phyloP scores from a whole-genome alignment of 2,888 invertebrate genomes.

The Ctenicera cuprea region DNA sequence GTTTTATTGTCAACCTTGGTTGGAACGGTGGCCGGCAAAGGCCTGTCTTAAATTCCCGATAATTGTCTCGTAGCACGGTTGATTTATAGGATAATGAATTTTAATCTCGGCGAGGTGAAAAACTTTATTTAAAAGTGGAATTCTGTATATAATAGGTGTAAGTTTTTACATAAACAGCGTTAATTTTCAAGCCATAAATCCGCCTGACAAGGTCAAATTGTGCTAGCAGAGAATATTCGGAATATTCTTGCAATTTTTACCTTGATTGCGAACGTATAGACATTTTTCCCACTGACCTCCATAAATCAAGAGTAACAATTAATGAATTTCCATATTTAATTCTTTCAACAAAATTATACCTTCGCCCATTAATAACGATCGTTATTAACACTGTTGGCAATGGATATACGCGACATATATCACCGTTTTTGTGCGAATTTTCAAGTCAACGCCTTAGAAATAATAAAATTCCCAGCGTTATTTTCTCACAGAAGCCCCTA shows the following conservation, averaged over 20 bases:
- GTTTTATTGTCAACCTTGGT: constrained; percentile 28
- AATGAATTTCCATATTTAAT: constrained; percentile 35
- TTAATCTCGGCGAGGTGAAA: constrained; percentile 14
- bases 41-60: constrained; percentile 15
- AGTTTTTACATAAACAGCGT: constrained; percentile 29
- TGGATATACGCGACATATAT: constrained; percentile 2
- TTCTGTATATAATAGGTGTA: constrained; percentile 22
- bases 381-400: neutral
- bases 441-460: constrained; percentile 20
- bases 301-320: constrained; percentile 30
- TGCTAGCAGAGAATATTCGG: constrained; percentile 16
- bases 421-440: constrained; percentile 24
- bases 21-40: neutral
- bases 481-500: constrained; percentile 18
- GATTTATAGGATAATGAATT: constrained; percentile 26
- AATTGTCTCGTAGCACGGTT: constrained; percentile 16
- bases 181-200: constrained; percentile 33
- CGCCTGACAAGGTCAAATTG: constrained; percentile 21
- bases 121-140: constrained; percentile 13
- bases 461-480: constrained; percentile 21
- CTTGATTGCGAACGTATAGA: constrained; percentile 18
- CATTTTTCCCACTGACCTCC: constrained; percentile 30
- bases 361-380: constrained; percentile 14
- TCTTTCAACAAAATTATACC: constrained; percentile 21
- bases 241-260: constrained; percentile 33